Evolutionary conservation across 2,888 invertebrate species (phyloP), one percentile per base, ranked within the genome.

Genomic region (Cataglyphis altisquamis): DNA sequence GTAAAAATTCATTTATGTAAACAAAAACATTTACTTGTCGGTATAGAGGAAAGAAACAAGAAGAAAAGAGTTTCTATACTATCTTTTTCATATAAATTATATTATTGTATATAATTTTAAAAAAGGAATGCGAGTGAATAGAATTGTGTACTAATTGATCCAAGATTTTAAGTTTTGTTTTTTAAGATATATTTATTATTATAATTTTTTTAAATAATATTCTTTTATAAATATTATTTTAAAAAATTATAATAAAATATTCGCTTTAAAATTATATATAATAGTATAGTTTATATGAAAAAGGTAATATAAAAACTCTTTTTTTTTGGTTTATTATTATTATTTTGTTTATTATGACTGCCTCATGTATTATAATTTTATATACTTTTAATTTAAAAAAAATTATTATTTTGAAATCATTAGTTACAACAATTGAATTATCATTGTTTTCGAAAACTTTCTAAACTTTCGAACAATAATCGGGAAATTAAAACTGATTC

Each of bases 271-370:
- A 21, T 21, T 21, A 21, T 21, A 21, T 21, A 21, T 21, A 21
- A 21, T 21, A 21, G 21, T 21, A 21, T 21, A 21, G 21, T 21
- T 21, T 21, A 21, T 21, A 21, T 21, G 21, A 21, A 21, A 21
- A 21, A 21, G 2, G 29, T 29, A 29, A 29, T 29, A 29, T 29
- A 29, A 29, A 29, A 29, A 29, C 2, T 29, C 2, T 29, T 29
- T 45, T 45, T 45, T 48, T 48, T 48, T 25, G 1, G 1, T 25
- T 25, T n/a, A 2, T 36, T 32, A 32, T 6, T 32, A 32, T 6
- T 21, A 74, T 29, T 12, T 39, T n/a, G 10, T n/a, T 63, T n/a
- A 36, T n/a, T 63, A 63, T 63, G 57, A 57, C 18, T 39, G 41
- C 41, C 1, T 36, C 36, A 25, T 12, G 12, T n/a, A n/a, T 18